Percentiles rank a stretch among this genome's conserved stretches.
Conservation (phyloP, 92 coral and sea anemone species). For the Palythoa caribaeorum region DNA sequence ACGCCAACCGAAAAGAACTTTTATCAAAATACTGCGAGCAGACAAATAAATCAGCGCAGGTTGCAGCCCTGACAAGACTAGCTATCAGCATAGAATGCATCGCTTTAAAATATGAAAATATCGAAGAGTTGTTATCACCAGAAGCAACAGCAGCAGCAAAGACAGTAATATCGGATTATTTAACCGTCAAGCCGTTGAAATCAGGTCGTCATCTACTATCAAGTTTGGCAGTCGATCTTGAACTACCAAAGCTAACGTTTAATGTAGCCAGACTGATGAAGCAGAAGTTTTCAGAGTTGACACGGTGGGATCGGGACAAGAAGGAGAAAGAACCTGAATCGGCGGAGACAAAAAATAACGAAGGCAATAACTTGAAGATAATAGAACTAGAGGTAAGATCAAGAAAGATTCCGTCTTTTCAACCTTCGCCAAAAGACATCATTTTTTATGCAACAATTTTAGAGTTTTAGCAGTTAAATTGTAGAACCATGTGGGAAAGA, state of each 20-base stretch:
- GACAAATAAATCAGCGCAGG: not conserved
- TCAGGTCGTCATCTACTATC: not conserved
- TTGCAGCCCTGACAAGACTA: conserved; percentile 17
- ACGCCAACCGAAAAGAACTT: conserved; percentile 14
- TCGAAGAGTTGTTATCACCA: not conserved
- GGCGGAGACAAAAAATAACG: not conserved
- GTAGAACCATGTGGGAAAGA: too few relatives aligned
- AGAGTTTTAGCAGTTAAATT: too few relatives aligned
- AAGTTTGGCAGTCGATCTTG: conserved; percentile 53
- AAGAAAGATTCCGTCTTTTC: too few relatives aligned
- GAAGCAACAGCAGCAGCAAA: not conserved
- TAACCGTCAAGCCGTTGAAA: not conserved
- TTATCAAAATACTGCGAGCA: conserved; percentile 23
- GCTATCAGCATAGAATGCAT: not conserved
- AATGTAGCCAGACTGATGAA: conserved; percentile 32
- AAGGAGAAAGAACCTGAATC: not conserved
- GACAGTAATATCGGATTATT: not conserved
- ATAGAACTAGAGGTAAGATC: conserved; percentile 18
- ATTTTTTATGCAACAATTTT: too few relatives aligned
- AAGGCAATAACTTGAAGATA: not conserved
- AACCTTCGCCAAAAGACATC: too few relatives aligned
- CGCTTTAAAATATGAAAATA: conserved; percentile 21
- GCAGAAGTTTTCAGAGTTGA: conserved; percentile 21
- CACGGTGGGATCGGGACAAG: conserved; percentile 55
- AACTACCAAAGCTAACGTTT: conserved; percentile 47